These are phyloP conservation scores for Callipepla squamata DNA, from an alignment of 2,113 vertebrate species.

Conservation along the genomic window DNA sequence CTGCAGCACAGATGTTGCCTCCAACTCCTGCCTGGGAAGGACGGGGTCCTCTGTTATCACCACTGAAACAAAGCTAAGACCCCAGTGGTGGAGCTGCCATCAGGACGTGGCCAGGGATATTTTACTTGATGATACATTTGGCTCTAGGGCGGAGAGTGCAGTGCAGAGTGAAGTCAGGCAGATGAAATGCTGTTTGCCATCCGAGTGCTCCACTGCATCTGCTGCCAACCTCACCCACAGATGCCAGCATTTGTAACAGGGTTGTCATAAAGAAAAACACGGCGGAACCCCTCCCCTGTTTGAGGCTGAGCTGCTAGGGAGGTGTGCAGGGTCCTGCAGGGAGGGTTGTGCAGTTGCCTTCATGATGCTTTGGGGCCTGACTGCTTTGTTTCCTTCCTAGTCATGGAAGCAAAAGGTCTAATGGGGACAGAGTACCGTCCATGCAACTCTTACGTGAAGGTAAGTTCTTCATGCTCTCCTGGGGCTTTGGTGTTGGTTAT, in stretches of 20 bases:
- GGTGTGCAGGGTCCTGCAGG: neutral
- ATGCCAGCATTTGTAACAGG: neutral
- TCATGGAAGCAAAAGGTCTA: slow-evolving; percentile 85
- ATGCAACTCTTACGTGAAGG: slow-evolving; percentile 87
- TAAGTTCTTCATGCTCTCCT: slow-evolving; percentile 8
- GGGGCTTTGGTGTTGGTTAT: neutral
- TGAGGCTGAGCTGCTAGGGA: neutral
- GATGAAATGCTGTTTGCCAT: neutral
- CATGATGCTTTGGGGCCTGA: neutral
- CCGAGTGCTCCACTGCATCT: neutral
- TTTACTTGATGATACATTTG: neutral
- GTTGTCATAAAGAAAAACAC: neutral
- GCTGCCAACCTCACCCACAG: neutral
- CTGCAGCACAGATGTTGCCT: neutral
- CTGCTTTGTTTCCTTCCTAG: slow-evolving; percentile 67
- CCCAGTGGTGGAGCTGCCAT: neutral
- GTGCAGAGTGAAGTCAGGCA: neutral
- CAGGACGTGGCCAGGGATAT: neutral
- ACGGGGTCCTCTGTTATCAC: fast-evolving
- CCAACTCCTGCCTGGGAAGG: fast-evolving
- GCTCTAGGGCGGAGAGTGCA: neutral
- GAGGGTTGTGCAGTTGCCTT: neutral
- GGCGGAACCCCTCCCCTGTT: neutral
- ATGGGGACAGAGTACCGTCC: slow-evolving; percentile 45
- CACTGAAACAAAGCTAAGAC: neutral